Percentiles rank a stretch among this genome's conserved stretches.
These are phyloP conservation scores for Gouania willdenowi DNA, from an alignment of 2,797 vertebrate genomes.

Conservation along the genomic window DNA sequence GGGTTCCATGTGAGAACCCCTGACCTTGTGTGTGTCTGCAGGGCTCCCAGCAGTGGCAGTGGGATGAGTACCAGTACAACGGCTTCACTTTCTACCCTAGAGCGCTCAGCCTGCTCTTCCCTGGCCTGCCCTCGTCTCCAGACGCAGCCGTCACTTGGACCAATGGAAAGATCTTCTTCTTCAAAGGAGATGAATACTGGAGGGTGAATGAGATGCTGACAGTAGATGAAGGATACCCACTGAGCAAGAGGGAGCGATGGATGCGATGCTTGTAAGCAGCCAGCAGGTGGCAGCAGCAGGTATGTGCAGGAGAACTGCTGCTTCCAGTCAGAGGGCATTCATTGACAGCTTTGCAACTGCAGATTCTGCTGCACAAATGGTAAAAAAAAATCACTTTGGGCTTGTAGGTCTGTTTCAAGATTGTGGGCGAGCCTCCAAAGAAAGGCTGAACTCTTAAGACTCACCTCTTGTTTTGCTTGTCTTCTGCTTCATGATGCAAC, in stretches of 20 bases:
- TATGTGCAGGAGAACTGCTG: constrained; percentile 1
- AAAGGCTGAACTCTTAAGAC: not conserved
- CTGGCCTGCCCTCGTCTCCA: constrained; percentile 66
- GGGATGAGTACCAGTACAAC: constrained; percentile 79
- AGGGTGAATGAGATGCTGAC: constrained; percentile 74
- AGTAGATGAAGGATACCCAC: constrained; percentile 80
- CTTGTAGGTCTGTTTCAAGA: too few species aligned
- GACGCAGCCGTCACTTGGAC: constrained; percentile 84
- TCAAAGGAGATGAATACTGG: constrained; percentile 85
- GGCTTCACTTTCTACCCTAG: constrained; percentile 75
- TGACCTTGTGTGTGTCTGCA: constrained; percentile 29
- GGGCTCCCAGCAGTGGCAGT: constrained; percentile 86
- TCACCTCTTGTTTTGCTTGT: constrained; percentile 6
- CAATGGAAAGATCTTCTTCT: constrained; percentile 83
- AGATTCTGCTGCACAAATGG: too few species aligned
- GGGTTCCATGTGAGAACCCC: too few species aligned
- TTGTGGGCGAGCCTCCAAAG: too few species aligned
- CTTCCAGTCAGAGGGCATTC: constrained; percentile 27
- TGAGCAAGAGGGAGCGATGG: constrained; percentile 77
- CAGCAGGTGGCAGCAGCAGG: constrained; percentile 43
- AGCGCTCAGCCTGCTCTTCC: constrained; percentile 78
- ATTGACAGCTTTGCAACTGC: constrained; percentile 28
- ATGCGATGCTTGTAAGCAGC: constrained; percentile 73
- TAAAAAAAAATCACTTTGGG: too few species aligned
- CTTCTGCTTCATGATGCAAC: constrained; percentile 24